Conservation (phyloP, 37 sponge, comb jelly and placozoan genomes). For the Crambe crambe region DNA sequence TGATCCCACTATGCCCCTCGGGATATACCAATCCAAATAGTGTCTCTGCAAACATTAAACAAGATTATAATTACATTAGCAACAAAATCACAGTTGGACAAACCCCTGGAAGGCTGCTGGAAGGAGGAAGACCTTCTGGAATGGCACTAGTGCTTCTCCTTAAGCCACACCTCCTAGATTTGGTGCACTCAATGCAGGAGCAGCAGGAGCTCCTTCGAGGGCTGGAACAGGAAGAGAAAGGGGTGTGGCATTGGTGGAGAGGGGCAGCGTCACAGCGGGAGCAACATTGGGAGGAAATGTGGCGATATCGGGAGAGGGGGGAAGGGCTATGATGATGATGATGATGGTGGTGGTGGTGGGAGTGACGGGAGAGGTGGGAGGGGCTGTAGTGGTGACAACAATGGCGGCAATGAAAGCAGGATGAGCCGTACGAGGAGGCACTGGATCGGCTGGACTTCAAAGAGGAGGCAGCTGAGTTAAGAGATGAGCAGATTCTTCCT, state of each 20-base stretch:
- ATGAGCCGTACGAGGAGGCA: neutral
- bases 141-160: neutral
- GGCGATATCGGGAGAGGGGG: neutral
- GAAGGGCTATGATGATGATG: neutral
- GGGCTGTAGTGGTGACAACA: neutral
- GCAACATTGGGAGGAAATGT: neutral
- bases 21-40: conserved; percentile 23
- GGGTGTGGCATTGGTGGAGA: no score
- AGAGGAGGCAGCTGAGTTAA: neutral
- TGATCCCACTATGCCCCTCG: conserved; percentile 5
- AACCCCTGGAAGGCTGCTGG: neutral
- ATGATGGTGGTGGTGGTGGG: neutral
- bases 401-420: neutral
- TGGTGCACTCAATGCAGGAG: neutral
- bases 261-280: neutral
- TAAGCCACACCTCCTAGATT: neutral
- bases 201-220: no score
- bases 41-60: conserved; percentile 6
- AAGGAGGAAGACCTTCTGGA: no score
- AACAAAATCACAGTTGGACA: neutral
- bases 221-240: no score
- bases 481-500: neutral
- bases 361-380: neutral
- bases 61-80: neutral
- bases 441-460: neutral